Evolutionary conservation across 2,888 invertebrate species (phyloP).

Genomic region (Volucella inflata): DNA sequence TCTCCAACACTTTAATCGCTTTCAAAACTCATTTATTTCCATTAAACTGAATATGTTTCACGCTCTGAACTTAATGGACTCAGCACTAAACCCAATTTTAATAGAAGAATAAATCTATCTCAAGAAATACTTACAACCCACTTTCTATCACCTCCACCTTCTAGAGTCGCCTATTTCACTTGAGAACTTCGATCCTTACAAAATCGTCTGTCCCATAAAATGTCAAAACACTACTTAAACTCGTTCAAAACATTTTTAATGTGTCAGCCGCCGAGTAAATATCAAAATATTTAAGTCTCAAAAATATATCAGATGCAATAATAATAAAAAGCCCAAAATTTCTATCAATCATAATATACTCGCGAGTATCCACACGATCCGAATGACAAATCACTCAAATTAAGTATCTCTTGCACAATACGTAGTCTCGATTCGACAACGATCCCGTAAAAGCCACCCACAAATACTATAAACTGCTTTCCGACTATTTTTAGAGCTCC

Average conservation of each 20-base stretch:
- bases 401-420: constrained; percentile 34
- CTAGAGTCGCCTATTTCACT: neutral
- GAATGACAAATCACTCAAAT: constrained; percentile 58
- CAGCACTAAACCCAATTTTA: no score
- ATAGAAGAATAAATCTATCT: no score
- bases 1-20: no score
- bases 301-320: neutral
- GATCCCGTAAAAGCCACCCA: neutral
- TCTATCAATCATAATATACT: constrained; percentile 36
- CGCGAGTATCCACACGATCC: constrained; percentile 16
- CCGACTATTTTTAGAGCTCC: constrained; percentile 39
- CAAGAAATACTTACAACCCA: neutral
- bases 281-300: constrained; percentile 16
- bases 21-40: no score
- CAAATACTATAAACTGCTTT: neutral
- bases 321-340: constrained; percentile 14
- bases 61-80: no score
- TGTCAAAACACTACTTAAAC: constrained; percentile 12
- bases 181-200: neutral
- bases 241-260: neutral
- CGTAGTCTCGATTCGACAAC: constrained; percentile 10
- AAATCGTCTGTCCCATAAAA: constrained; percentile 4
- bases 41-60: no score
- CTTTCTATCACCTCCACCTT: neutral
- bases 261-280: constrained; percentile 12